These are phyloP conservation scores for Borostomias antarcticus DNA, from an alignment of 2,797 vertebrate species.

Conservation along the genomic window DNA sequence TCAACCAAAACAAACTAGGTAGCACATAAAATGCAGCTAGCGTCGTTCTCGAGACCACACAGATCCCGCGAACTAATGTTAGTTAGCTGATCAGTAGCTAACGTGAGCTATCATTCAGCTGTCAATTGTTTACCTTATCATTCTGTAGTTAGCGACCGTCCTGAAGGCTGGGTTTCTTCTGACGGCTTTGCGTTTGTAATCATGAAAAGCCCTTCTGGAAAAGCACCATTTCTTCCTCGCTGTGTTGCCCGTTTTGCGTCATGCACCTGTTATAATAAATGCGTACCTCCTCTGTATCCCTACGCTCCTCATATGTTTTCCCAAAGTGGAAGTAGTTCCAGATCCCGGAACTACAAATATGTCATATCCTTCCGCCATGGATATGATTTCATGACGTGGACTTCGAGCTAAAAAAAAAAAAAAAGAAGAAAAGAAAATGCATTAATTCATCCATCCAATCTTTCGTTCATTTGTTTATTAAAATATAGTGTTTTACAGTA, in stretches of 20 bases:
- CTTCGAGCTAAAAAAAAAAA: background rate
- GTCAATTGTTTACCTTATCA: conserved; percentile 53
- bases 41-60: background rate
- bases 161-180: background rate
- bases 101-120: background rate
- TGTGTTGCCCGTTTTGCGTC: conserved; percentile 48
- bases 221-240: conserved; percentile 9
- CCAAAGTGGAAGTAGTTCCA: conserved; percentile 61
- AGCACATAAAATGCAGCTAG: background rate
- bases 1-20: background rate
- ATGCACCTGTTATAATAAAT: conserved; percentile 73
- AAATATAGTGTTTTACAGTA: background rate
- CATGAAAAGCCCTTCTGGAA: conserved; percentile 18
- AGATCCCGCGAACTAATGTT: background rate
- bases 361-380: conserved; percentile 62
- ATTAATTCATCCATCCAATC: background rate
- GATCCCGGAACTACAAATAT: conserved; percentile 63
- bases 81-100: background rate
- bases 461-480: background rate
- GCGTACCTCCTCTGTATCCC: conserved; percentile 58
- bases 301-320: conserved; percentile 52
- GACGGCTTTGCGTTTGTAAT: background rate
- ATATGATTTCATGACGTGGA: conserved; percentile 57
- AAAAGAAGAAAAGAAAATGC: background rate
- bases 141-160: conserved; percentile 22